phyloP scores from a whole-genome alignment of 2,888 invertebrate species.

The Eurois occulta region DNA sequence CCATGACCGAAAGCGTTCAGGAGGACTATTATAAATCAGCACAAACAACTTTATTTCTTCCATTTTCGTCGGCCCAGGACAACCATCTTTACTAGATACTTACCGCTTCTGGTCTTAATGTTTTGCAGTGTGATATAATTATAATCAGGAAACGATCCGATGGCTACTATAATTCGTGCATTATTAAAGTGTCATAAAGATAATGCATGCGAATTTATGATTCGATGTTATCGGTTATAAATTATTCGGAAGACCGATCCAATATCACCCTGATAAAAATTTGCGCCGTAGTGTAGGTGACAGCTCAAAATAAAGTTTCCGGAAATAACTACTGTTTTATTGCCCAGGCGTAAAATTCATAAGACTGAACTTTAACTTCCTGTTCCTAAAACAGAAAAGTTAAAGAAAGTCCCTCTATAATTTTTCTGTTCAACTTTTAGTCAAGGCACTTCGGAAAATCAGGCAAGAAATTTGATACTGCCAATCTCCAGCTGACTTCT shows the following conservation, averaged over 20 bases:
- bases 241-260: slow-evolving; percentile 6
- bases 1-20: background rate
- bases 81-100: background rate
- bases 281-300: background rate
- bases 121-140: background rate
- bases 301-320: background rate
- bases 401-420: too few relatives aligned
- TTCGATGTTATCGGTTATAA: slow-evolving; percentile 18
- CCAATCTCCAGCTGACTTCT: background rate
- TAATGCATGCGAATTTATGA: slow-evolving; percentile 22
- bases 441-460: too few relatives aligned
- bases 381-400: too few relatives aligned
- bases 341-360: too few relatives aligned
- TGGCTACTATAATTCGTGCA: background rate
- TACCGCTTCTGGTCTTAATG: background rate
- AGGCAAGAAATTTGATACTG: background rate
- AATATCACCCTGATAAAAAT: slow-evolving; percentile 21
- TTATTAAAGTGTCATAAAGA: slow-evolving; percentile 5
- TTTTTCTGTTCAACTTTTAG: too few relatives aligned
- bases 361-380: too few relatives aligned
- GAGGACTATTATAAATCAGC: background rate
- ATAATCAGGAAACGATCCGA: background rate
- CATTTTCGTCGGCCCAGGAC: slow-evolving; percentile 5
- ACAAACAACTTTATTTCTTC: slow-evolving; percentile 12
- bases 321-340: too few relatives aligned